Evolutionary conservation across 2,888 invertebrate species (phyloP).

Genomic region (Ichneumoninae sp.): DNA sequence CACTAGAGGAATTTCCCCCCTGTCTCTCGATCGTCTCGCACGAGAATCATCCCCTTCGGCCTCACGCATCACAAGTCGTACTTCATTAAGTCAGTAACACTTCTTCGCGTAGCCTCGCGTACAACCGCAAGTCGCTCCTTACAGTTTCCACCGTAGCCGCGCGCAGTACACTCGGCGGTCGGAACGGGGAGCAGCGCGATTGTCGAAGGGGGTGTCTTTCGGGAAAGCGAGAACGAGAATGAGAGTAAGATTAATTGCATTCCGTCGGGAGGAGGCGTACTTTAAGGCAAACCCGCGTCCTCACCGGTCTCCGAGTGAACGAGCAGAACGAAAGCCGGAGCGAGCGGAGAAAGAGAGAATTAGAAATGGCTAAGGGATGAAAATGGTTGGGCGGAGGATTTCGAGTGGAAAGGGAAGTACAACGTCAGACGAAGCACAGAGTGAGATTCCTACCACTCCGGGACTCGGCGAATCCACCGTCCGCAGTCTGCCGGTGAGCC

Average conservation of each 20-base stretch:
- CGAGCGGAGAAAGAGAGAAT: conserved; percentile 72
- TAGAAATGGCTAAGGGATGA: conserved; percentile 66
- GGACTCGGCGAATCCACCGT: conserved; percentile 68
- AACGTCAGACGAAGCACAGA: conserved; percentile 53
- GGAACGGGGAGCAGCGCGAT: conserved; percentile 58
- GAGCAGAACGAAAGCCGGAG: conserved; percentile 62
- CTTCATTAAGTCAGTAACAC: conserved; percentile 83
- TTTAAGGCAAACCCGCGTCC: conserved; percentile 60
- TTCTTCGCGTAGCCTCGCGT: conserved; percentile 74
- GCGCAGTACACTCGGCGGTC: background rate
- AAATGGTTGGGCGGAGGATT: background rate
- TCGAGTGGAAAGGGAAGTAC: conserved; percentile 67
- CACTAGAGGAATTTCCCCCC: conserved; percentile 6
- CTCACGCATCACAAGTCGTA: conserved; percentile 82
- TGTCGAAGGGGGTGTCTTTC: conserved; percentile 30
- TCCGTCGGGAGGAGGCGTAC: conserved; percentile 76
- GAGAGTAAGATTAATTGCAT: conserved; percentile 84
- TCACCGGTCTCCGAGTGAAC: conserved; percentile 64
- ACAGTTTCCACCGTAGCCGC: conserved; percentile 19
- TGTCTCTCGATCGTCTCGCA: conserved; percentile 34
- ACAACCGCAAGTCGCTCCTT: conserved; percentile 39
- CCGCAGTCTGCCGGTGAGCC: conserved; percentile 42
- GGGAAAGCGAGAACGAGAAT: conserved; percentile 75
- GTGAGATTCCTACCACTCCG: conserved; percentile 80
- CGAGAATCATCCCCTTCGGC: conserved; percentile 60